Percentiles rank a stretch among this genome's conserved stretches.
phyloP scores from a whole-genome alignment of 2,797 vertebrate species.

The Luscinia megarhynchos region DNA sequence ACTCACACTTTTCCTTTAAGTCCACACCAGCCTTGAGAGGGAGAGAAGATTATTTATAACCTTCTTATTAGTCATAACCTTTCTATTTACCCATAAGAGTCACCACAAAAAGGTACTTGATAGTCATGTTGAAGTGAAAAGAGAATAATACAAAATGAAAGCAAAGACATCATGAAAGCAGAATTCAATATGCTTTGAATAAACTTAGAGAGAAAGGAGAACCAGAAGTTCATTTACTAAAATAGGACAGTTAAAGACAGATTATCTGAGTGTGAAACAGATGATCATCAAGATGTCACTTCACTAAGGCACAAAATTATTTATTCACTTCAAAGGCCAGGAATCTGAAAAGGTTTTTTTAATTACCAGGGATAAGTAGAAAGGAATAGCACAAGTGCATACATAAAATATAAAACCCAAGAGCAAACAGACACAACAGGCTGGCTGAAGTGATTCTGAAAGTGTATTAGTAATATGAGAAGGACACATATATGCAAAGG shows the following conservation, averaged over 20 bases:
- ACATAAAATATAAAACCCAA: background rate
- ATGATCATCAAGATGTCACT: background rate
- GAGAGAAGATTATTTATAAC: background rate
- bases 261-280: background rate
- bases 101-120: background rate
- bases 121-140: background rate
- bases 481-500: fast-evolving
- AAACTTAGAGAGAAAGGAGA: background rate
- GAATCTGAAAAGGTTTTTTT: background rate
- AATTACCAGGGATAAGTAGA: background rate
- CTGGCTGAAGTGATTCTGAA: background rate
- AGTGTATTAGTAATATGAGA: background rate
- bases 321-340: background rate
- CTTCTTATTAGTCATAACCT: background rate
- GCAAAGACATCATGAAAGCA: background rate
- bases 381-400: background rate
- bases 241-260: background rate
- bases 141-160: background rate
- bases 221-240: background rate
- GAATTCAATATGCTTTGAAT: background rate
- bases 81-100: background rate
- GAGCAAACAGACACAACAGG: background rate
- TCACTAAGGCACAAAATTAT: background rate
- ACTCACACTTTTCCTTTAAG: background rate
- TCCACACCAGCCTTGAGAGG: background rate